phyloP scores from a whole-genome alignment of 2,888 invertebrate species.

The Odontomyia ornata region DNA sequence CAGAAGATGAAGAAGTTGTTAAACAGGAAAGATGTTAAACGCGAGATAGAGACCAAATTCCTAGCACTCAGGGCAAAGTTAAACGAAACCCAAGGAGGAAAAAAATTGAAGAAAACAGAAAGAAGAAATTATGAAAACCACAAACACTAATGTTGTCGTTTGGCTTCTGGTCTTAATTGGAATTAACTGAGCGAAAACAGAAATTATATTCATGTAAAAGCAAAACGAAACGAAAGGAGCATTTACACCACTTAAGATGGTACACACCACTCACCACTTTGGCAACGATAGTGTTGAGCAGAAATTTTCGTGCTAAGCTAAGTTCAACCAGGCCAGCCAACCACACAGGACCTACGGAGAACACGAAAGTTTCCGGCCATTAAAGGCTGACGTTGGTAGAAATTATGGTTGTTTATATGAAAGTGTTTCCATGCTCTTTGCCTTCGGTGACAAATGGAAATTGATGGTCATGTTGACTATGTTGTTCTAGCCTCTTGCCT shows the following conservation, averaged over 20 bases:
- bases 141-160: slow-evolving; percentile 19
- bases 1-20: too few species aligned
- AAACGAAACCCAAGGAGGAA: neutral
- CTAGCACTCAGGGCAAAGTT: neutral
- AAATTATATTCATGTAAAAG: slow-evolving; percentile 26
- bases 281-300: neutral
- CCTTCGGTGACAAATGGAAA: slow-evolving; percentile 30
- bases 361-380: slow-evolving; percentile 17
- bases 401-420: slow-evolving; percentile 31
- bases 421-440: slow-evolving; percentile 31
- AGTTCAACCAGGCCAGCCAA: neutral
- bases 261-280: neutral
- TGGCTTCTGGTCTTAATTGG: slow-evolving; percentile 43
- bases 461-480: slow-evolving; percentile 9
- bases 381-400: slow-evolving; percentile 4
- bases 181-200: slow-evolving; percentile 42
- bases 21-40: too few species aligned
- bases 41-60: too few species aligned
- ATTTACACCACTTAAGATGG: slow-evolving; percentile 22
- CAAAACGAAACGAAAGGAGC: neutral
- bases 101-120: neutral
- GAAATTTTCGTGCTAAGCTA: too few species aligned
- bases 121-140: slow-evolving; percentile 14
- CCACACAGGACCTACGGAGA: slow-evolving; percentile 7
- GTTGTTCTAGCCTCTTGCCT: neutral